Evolutionary conservation across 1,140 invertebrate genomes (phyloP), one percentile per base, ranked within the genome.

Genomic region (Aleiodes sp.): DNA sequence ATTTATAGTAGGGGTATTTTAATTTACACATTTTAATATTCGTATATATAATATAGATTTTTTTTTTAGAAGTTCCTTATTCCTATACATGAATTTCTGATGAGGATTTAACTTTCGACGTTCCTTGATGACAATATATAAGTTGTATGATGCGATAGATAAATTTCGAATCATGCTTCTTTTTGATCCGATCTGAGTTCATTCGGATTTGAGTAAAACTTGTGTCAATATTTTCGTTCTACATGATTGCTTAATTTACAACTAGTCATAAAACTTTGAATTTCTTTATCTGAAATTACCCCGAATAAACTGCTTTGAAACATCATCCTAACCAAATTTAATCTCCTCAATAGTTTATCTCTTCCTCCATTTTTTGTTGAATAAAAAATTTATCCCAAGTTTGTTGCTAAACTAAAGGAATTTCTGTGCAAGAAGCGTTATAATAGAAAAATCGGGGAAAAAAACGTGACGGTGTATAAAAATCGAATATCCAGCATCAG

Each of bases 401-500:
- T n/a, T n/a, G n/a, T n/a, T n/a, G n/a, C n/a, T n/a, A n/a, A n/a
- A 46, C 2, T 52, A 21, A 52, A 16, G 21, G 21, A 52, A 52
- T 52, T 52, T 21, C 8, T 52, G 19, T 52, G 21, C 46, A 24
- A 9, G 46, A 52, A 24, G 21, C 46, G 46, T 24, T 24, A 24
- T 52, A 24, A 52, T 52, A 24, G 12, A 29, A 56, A 29, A 41
- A 43, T 64, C 21, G 19, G 21, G 16, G 12, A 21, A 35, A 39
- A 60, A 35, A 62, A 62, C 9, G n/a, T n/a, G 19, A 35, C n/a
- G 31, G 6, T 29, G 39, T 26, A 56, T 46, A 52, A 33, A 65
- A 65, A 52, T 65, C 16, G 43, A 56, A 65, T 65, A 52, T 65
- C 61, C 61, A 37, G 61, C 35, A 52, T 12, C 28, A 52, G 28